Base-by-base conservation (phyloP, 2,888 invertebrate genomes). In the Lydus trimaculatus region DNA sequence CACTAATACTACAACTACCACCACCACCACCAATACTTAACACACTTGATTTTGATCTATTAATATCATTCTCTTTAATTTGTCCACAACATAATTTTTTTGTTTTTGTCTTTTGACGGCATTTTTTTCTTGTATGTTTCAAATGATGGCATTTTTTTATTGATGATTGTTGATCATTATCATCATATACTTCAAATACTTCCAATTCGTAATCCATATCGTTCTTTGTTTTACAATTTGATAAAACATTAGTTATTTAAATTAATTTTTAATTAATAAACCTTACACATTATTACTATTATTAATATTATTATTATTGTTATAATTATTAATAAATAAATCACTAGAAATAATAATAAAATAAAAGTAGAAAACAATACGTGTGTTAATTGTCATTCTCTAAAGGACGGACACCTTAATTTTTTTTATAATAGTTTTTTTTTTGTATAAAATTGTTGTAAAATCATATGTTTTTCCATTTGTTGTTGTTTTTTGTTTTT, bases 201-300 rank as follows among this genome's bases (percentile, higher is more conserved):
- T 88, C 86, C 81, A 88, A 79, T 81, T 88, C 88, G 80, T 87
- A 85, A 80, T 86, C 86, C 85, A 85, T 85, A 70, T 76, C 73
- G 56, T 61, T 58, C 48, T 36, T 65, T 31, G 28, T 58, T 52
- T 59, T n/a, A n/a, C n/a, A n/a, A n/a, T n/a, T 68, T 48, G 25
- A 13, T 20, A 11, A 61, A 31, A 28, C 59, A 66, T 58, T 58
- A 31, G 23, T 31, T 17, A 11, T 13, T 11, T 59, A 17, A 59
- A 23, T 48, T 20, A 48, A 43, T 6, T 39, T 39, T 5, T n/a
- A 39, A n/a, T 33, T 33, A 33, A 8, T 33, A 11, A 17, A 48
- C 9, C 11, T 48, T 23, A 20, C 23, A 48, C 48, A 9, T 20
- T 48, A 48, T 20, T 48, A 43, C 17, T 43, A 43, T 17, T n/a